Evolutionary conservation across 2,797 vertebrate species (phyloP), one percentile per base, ranked within the genome.

Genomic region (Leptoclinus maculatus): DNA sequence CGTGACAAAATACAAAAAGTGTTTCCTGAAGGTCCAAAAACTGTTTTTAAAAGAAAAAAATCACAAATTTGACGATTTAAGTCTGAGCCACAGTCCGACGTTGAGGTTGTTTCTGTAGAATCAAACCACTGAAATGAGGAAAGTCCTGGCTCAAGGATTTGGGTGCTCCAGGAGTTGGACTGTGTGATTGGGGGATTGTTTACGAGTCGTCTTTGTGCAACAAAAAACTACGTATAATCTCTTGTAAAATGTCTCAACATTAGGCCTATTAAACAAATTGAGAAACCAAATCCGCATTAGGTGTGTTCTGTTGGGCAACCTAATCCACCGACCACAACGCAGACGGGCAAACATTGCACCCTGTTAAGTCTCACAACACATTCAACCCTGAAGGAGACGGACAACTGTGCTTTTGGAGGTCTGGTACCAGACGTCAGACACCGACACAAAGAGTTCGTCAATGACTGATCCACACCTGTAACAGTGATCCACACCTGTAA

Each of bases 211-310:
- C 79, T 86, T 83, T 84, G 84, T 89, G 71, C 34, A 9, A 68
- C 76, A 72, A 79, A 81, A 82, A 71, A 27, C 21, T n/a, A 66
- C 21, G 17, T 36, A 38, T 89, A 92, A 90, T 87, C 90, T 83
- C 60, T 64, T 82, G 8, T 60, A 73, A 76, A 87, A 83, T 68
- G 63, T 64, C 51, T 77, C 29, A 80, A 81, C 73, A 75, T 71
- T 66, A 84, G 71, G 73, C 79, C 43, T 71, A 76, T 83, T 87
- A 67, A 66, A 60, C 5, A 64, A 69, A 80, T 82, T 80, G 71
- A 34, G 81, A 87, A 88, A 89, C 43, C 71, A 87, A 90, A 93
- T 87, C 89, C 69, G 45, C 64, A 80, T 92, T 71, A 81, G 27
- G 19, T 76, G 21, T 54, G 62, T 45, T 34, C 75, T 63, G 67